Evolutionary conservation across 2,888 invertebrate species (phyloP).

Genomic region (Euplexia lucipara): DNA sequence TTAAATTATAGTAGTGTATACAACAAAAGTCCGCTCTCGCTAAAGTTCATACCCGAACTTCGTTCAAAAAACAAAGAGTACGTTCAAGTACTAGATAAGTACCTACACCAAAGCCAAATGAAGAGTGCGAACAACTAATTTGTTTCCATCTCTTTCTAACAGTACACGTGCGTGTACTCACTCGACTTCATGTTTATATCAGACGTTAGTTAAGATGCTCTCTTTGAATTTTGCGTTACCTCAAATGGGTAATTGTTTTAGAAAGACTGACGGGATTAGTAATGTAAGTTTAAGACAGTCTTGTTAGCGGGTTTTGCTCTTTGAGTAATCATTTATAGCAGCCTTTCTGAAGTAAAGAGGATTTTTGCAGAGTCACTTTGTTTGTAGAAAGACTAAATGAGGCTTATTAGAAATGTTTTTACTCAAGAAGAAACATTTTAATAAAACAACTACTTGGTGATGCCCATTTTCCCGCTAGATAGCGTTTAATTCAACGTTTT

Average conservation of each 20-base stretch:
- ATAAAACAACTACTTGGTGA: no score
- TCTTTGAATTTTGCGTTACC: conserved; percentile 1
- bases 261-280: conserved; percentile 2
- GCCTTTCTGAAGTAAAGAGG: no score
- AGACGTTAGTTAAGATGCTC: conserved; percentile 22
- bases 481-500: no score
- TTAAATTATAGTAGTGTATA: no score
- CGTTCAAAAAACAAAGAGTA: conserved; percentile 34
- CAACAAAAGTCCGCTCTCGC: neutral
- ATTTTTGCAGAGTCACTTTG: no score
- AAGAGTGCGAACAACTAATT: conserved; percentile 68
- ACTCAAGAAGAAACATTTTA: no score
- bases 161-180: conserved; percentile 14
- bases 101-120: conserved; percentile 62
- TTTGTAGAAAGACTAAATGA: no score
- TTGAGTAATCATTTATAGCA: neutral
- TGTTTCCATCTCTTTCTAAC: conserved; percentile 42
- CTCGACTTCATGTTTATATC: conserved; percentile 7
- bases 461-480: no score
- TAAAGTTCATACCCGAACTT: conserved; percentile 22
- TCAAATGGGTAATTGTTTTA: conserved; percentile 11
- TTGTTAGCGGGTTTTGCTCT: conserved; percentile 1
- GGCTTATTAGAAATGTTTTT: no score
- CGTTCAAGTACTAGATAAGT: conserved; percentile 47
- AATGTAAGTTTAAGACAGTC: neutral